Evolutionary conservation across 2,113 vertebrate species (phyloP).

Genomic region (Archilochus colubris): DNA sequence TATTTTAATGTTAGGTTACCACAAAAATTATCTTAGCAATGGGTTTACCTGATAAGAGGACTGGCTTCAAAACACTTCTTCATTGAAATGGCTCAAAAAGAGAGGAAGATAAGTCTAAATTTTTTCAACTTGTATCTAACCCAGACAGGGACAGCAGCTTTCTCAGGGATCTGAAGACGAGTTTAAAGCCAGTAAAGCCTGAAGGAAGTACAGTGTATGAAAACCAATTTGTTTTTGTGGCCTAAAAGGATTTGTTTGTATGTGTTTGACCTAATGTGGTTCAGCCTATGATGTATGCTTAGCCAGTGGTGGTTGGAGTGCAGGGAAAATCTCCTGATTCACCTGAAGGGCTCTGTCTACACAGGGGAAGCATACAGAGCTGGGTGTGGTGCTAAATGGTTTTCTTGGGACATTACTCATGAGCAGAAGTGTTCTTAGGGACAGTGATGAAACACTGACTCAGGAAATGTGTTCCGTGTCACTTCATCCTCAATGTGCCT

Average conservation of each 20-base stretch:
- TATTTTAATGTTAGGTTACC: background rate
- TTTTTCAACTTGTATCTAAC: background rate
- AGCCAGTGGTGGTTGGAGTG: background rate
- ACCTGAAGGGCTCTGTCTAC: background rate
- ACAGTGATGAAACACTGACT: background rate
- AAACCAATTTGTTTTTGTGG: background rate
- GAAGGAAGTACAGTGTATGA: background rate
- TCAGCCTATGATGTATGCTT: background rate
- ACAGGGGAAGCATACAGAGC: background rate
- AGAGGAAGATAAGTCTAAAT: background rate
- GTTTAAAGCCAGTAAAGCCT: background rate
- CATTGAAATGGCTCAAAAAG: background rate
- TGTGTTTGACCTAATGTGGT: background rate
- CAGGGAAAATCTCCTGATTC: background rate
- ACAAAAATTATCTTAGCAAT: background rate
- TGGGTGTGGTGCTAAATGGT: background rate
- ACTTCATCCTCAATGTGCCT: background rate
- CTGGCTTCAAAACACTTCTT: background rate
- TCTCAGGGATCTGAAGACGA: background rate
- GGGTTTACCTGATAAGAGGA: background rate
- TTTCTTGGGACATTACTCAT: conserved; percentile 2
- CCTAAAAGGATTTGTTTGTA: background rate
- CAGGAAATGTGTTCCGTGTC: background rate
- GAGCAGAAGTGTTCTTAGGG: background rate
- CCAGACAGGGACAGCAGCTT: background rate